phyloP scores from a whole-genome alignment of 2,113 vertebrate genomes.

The Hippocampus mohnikei region DNA sequence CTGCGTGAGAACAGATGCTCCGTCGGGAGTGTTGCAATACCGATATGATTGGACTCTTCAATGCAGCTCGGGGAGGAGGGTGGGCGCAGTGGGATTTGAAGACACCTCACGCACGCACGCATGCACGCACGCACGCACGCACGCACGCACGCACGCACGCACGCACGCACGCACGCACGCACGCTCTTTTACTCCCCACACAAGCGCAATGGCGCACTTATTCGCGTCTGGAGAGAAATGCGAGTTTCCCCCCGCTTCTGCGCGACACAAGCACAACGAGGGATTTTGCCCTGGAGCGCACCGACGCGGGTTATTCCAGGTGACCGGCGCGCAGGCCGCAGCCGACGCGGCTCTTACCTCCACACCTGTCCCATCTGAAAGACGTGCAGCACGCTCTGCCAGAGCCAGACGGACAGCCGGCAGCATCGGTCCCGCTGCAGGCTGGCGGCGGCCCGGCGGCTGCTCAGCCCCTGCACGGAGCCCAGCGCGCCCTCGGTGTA shows the following conservation, averaged over 20 bases:
- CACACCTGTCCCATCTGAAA: conserved; percentile 97
- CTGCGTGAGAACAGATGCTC: conserved; percentile 62
- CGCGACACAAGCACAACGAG: no score
- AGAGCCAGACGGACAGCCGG: conserved; percentile 90
- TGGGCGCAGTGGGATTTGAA: conserved; percentile 43
- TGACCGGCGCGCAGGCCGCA: conserved; percentile 47
- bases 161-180: conserved; percentile 5
- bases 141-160: background rate
- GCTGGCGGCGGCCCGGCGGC: conserved; percentile 77
- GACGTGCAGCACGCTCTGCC: conserved; percentile 92
- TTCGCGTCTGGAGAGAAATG: no score
- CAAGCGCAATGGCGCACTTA: conserved; percentile 61
- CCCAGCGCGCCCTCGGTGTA: conserved; percentile 91
- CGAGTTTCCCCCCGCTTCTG: no score
- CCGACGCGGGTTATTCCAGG: conserved; percentile 65
- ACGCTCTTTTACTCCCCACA: conserved; percentile 12
- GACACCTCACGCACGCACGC: conserved; percentile 18
- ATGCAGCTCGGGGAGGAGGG: conserved; percentile 22
- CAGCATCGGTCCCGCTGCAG: conserved; percentile 82
- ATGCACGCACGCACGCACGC: conserved; percentile 7
- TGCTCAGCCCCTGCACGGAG: conserved; percentile 90
- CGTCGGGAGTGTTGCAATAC: background rate
- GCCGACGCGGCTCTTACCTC: conserved; percentile 77
- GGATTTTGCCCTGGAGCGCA: background rate
- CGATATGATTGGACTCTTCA: conserved; percentile 26